Percentiles rank a stretch among this genome's conserved stretches.
phyloP scores from a whole-genome alignment of 37 sponge, comb jelly and placozoan genomes.

The Crambe crambe region DNA sequence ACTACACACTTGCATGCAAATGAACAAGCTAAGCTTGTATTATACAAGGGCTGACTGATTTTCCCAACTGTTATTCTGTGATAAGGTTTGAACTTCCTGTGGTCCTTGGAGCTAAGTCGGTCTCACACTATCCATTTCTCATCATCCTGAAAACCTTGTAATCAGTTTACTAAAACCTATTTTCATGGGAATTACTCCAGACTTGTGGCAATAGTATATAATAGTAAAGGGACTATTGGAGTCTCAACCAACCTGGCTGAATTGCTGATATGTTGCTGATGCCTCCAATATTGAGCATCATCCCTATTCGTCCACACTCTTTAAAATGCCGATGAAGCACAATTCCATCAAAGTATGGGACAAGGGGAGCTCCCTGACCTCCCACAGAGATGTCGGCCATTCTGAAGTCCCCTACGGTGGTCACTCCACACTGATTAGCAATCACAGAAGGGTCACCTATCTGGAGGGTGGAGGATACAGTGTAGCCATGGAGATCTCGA shows the following conservation, averaged over 20 bases:
- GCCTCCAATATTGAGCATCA: conserved; percentile 74
- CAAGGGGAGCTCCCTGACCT: conserved; percentile 79
- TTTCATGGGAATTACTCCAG: too few relatives aligned
- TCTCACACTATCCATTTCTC: too few relatives aligned
- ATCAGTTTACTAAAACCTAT: too few relatives aligned
- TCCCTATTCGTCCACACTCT: conserved; percentile 36
- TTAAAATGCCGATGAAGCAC: conserved; percentile 28
- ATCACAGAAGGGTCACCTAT: conserved; percentile 71
- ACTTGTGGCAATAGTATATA: too few relatives aligned
- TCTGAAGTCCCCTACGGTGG: conserved; percentile 80
- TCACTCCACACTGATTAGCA: conserved; percentile 60
- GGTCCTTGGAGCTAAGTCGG: too few relatives aligned
- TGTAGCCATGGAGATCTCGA: conserved; percentile 29
- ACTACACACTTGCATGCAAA: too few relatives aligned
- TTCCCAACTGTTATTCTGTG: too few relatives aligned
- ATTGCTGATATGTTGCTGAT: conserved; percentile 66
- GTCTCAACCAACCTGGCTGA: not conserved
- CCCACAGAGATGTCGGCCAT: conserved; percentile 72
- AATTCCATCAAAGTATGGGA: conserved; percentile 64
- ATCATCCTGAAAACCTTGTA: too few relatives aligned
- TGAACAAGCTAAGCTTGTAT: too few relatives aligned
- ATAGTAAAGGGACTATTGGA: too few relatives aligned
- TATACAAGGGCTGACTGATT: too few relatives aligned
- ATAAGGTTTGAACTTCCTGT: too few relatives aligned
- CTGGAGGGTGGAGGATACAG: conserved; percentile 56